These are phyloP conservation scores for Ceratitis capitata DNA, from an alignment of 1,140 invertebrate genomes.

Conservation along the genomic window DNA sequence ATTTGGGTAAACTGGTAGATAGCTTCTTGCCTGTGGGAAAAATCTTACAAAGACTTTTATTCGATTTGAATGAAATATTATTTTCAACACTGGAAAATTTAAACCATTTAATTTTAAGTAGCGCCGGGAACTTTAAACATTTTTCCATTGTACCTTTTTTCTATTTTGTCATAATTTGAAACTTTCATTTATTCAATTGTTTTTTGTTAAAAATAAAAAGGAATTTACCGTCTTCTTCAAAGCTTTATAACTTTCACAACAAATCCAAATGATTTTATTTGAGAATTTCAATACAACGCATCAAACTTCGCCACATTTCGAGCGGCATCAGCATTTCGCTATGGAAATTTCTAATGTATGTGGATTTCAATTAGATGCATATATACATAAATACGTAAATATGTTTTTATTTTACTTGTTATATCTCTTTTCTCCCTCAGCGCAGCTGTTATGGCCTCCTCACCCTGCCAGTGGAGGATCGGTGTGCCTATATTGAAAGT, in stretches of 20 bases:
- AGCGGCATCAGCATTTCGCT: constrained; percentile 23
- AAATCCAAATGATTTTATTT: not conserved
- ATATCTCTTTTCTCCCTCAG: not conserved
- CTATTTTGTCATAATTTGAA: not conserved
- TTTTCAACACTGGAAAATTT: too few relatives aligned
- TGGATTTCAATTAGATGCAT: not conserved
- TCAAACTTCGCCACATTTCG: constrained; percentile 12
- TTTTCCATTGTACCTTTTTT: not conserved
- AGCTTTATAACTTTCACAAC: too few relatives aligned
- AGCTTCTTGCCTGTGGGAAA: too few relatives aligned
- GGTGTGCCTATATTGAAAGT: constrained; percentile 13
- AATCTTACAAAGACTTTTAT: too few relatives aligned
- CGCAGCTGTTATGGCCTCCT: not conserved
- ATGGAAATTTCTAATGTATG: not conserved
- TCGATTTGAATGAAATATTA: too few relatives aligned
- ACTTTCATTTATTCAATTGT: too few relatives aligned
- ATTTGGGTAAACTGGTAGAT: too few relatives aligned
- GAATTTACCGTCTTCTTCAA: not conserved
- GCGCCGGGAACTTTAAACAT: too few relatives aligned
- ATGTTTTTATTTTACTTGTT: not conserved
- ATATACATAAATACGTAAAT: not conserved
- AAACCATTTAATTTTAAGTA: too few relatives aligned
- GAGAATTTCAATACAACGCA: constrained; percentile 28
- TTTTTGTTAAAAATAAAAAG: too few relatives aligned
- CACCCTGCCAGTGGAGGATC: not conserved